phyloP scores from a whole-genome alignment of 2,113 vertebrate species.

The Thamnophis sirtalis region DNA sequence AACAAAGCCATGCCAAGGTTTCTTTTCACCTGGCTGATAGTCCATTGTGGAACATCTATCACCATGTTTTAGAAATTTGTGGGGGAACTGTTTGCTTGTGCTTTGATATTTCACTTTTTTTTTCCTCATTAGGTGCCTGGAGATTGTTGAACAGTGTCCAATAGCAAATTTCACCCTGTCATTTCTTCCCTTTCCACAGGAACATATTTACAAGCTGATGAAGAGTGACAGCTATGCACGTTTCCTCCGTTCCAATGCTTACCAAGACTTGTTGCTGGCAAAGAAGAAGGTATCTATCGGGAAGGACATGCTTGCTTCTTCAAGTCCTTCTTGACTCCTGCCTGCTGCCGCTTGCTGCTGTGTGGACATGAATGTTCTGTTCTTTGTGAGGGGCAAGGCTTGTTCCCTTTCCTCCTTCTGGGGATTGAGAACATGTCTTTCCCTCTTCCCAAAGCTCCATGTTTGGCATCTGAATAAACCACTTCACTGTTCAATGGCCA shows the following conservation, averaged over 20 bases:
- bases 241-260: conserved; percentile 91
- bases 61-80: neutral
- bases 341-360: conserved; percentile 77
- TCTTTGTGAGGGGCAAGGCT: neutral
- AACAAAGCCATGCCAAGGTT: neutral
- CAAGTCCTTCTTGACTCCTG: conserved; percentile 64
- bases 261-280: conserved; percentile 91
- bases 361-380: conserved; percentile 62
- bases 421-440: conserved; percentile 43
- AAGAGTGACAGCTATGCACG: conserved; percentile 98
- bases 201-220: conserved; percentile 98
- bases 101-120: conserved; percentile 34
- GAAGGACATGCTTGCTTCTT: conserved; percentile 68
- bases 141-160: conserved; percentile 44
- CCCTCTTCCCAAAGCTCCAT: conserved; percentile 16
- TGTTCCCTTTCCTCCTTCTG: conserved; percentile 46
- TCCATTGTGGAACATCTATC: neutral
- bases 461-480: conserved; percentile 28
- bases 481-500: neutral
- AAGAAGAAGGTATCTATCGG: conserved; percentile 89
- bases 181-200: conserved; percentile 69
- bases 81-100: neutral
- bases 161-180: conserved; percentile 50
- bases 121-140: conserved; percentile 26
- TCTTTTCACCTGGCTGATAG: neutral